phyloP scores from a whole-genome alignment of 2,113 vertebrate genomes.

The Alectura lathami region DNA sequence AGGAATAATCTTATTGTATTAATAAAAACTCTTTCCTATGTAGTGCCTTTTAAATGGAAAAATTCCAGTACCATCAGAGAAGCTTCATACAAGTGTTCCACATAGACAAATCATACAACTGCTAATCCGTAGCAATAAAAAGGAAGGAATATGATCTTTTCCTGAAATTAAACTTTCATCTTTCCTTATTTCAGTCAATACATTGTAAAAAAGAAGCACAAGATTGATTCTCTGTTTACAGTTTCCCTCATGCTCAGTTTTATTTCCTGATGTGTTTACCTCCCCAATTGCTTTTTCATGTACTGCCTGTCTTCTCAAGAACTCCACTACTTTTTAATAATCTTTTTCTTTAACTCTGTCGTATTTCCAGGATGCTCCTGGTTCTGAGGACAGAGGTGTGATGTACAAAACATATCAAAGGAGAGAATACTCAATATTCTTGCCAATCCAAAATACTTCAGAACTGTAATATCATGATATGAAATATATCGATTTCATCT shows the following conservation, averaged over 20 bases:
- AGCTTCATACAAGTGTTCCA: not conserved
- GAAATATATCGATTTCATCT: not conserved
- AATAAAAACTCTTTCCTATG: not conserved
- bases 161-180: not conserved
- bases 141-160: not conserved
- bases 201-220: not conserved
- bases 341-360: not conserved
- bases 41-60: not conserved
- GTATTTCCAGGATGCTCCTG: not conserved
- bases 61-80: not conserved
- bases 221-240: rapidly evolving
- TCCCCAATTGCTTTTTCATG: not conserved
- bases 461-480: not conserved
- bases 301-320: not conserved
- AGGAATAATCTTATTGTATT: not conserved
- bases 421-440: not conserved
- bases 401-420: not conserved
- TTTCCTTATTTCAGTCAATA: not conserved
- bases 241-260: not conserved
- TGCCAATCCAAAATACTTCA: rapidly evolving
- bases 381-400: not conserved
- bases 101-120: not conserved
- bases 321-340: not conserved
- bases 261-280: not conserved
- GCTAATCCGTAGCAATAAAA: not conserved